phyloP scores from a whole-genome alignment of 2,113 vertebrate species.

The Nothoprocta pentlandii region DNA sequence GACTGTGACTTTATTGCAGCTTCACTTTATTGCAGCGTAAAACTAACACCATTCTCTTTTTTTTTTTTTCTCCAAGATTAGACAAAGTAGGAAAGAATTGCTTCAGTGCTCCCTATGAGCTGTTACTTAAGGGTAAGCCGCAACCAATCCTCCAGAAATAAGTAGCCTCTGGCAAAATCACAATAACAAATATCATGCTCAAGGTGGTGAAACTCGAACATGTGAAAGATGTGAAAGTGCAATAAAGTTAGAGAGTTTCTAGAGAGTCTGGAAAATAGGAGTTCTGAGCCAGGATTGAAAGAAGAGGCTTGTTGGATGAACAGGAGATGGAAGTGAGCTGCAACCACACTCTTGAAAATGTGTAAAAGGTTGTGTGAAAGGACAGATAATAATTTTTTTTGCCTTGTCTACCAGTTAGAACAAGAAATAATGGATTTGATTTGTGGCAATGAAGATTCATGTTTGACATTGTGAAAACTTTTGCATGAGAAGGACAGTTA shows the following conservation, averaged over 20 bases:
- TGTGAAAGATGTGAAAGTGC: not conserved
- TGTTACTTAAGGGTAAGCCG: not conserved
- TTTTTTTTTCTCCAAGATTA: not conserved
- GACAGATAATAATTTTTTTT: not conserved
- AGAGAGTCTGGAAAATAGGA: not conserved
- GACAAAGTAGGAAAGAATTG: not conserved
- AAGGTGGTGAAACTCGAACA: not conserved
- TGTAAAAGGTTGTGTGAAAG: not conserved
- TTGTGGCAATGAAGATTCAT: not conserved
- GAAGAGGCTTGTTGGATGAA: not conserved
- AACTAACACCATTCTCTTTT: not conserved
- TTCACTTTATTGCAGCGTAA: not conserved
- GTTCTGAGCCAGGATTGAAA: not conserved
- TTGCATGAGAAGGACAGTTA: not conserved
- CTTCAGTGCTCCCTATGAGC: not conserved
- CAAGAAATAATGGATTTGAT: not conserved
- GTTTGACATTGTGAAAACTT: not conserved
- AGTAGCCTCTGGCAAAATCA: not conserved
- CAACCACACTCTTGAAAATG: not conserved
- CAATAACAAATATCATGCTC: not conserved
- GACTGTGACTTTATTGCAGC: not conserved
- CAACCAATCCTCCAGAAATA: not conserved
- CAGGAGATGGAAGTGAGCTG: not conserved
- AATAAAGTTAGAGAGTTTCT: not conserved
- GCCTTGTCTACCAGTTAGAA: not conserved